These are phyloP conservation scores for Xyrichtys novacula DNA, from an alignment of 2,797 vertebrate genomes.

Conservation along the genomic window DNA sequence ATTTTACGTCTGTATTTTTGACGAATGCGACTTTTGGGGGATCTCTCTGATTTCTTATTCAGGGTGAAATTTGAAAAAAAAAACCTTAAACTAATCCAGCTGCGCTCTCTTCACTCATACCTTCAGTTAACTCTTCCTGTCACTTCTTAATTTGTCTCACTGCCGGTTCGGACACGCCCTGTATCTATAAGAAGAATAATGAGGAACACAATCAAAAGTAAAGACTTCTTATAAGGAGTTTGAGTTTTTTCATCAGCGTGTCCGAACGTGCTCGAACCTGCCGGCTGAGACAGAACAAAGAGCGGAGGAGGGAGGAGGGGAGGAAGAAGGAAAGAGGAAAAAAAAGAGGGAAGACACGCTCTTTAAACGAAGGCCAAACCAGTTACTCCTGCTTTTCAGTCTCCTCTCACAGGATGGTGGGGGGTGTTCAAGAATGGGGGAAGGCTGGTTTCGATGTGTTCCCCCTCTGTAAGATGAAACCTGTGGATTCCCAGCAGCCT, in stretches of 20 bases:
- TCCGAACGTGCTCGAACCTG: conserved; percentile 68
- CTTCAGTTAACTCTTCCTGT: no score
- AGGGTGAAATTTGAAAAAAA: no score
- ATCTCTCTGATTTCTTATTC: no score
- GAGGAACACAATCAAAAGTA: conserved; percentile 14
- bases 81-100: no score
- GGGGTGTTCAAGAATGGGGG: conserved; percentile 31
- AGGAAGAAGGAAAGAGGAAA: conserved; percentile 43
- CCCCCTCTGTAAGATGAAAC: conserved; percentile 71
- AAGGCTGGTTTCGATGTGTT: conserved; percentile 64
- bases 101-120: no score
- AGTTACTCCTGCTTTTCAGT: conserved; percentile 83
- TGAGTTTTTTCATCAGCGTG: conserved; percentile 24
- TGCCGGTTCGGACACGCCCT: conserved; percentile 56
- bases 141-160: conserved; percentile 30
- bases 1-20: no score
- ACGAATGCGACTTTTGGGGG: no score
- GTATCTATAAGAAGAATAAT: conserved; percentile 23
- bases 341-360: conserved; percentile 41
- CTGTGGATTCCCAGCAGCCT: conserved; percentile 46
- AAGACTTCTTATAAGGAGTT: conserved; percentile 12
- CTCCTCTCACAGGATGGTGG: conserved; percentile 50
- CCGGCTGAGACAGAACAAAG: conserved; percentile 30
- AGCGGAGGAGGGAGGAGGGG: conserved; percentile 45
- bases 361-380: conserved; percentile 77